These are phyloP conservation scores for Lordiphosa mommai DNA, from an alignment of 1,140 invertebrate species.

Conservation along the genomic window DNA sequence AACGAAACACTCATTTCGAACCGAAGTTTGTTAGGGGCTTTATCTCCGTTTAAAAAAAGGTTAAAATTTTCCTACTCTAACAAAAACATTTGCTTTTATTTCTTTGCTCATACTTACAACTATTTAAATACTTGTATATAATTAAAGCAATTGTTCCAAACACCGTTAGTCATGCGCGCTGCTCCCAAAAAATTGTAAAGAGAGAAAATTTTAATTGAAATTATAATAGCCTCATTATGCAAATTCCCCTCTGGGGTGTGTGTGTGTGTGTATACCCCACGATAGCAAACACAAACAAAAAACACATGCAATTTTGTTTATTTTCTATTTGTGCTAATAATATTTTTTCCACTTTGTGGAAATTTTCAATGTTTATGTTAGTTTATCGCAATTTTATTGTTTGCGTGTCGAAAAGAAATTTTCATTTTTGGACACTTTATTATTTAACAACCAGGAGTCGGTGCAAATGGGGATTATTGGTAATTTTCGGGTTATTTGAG, in stretches of 20 bases:
- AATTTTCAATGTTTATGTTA: slow-evolving; percentile 31
- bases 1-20: too few species aligned
- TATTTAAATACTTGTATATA: slow-evolving; percentile 13
- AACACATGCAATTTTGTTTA: slow-evolving; percentile 40
- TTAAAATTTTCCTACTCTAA: not conserved
- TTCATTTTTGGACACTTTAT: slow-evolving; percentile 47
- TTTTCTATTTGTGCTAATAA: slow-evolving; percentile 54
- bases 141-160: slow-evolving; percentile 37
- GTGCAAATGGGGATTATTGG: too few species aligned
- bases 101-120: not conserved
- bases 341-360: slow-evolving; percentile 11
- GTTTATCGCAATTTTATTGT: slow-evolving; percentile 55
- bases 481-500: too few species aligned
- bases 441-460: slow-evolving; percentile 27
- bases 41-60: too few species aligned
- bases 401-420: slow-evolving; percentile 39
- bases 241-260: slow-evolving; percentile 31
- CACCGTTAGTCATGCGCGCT: slow-evolving; percentile 46
- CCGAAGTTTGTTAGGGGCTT: too few species aligned
- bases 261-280: not conserved
- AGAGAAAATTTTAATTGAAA: slow-evolving; percentile 68
- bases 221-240: slow-evolving; percentile 74
- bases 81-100: not conserved
- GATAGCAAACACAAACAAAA: slow-evolving; percentile 19
- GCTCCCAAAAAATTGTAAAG: slow-evolving; percentile 33